Evolutionary conservation across 2,888 invertebrate species (phyloP).

Genomic region (Corbicula japonica): DNA sequence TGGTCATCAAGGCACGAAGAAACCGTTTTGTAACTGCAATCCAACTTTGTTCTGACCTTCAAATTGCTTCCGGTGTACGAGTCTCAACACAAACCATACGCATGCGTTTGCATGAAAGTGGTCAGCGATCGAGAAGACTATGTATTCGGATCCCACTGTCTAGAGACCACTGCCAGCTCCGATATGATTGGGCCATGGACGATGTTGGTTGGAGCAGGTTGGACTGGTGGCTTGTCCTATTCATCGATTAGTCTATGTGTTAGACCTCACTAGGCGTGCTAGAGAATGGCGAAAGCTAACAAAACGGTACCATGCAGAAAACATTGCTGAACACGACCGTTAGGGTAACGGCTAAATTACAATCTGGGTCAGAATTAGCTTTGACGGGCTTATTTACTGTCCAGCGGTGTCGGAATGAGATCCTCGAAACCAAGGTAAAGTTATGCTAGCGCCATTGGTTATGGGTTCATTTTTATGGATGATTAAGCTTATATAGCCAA

Average conservation of each 20-base stretch:
- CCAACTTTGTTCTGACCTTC: constrained; percentile 1
- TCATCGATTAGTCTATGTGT: constrained; percentile 5
- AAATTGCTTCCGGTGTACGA: constrained; percentile 1
- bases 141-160: too few relatives aligned
- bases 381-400: not conserved
- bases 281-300: not conserved
- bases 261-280: constrained; percentile 3
- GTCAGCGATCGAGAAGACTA: not conserved
- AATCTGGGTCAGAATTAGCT: constrained; percentile 1
- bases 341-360: not conserved
- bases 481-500: not conserved
- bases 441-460: not conserved
- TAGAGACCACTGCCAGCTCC: not conserved
- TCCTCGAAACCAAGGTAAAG: not conserved
- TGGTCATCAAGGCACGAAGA: not conserved
- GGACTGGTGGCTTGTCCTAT: constrained; percentile 11
- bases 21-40: not conserved
- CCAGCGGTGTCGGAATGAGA: not conserved
- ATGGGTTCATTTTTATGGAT: not conserved
- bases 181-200: constrained; percentile 12
- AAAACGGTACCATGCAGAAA: too few relatives aligned
- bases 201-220: constrained; percentile 10
- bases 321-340: constrained; percentile 9
- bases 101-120: not conserved
- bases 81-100: too few relatives aligned